Evolutionary conservation across 2,797 vertebrate genomes (phyloP).

Genomic region (Sebastiscus albofasciatus): DNA sequence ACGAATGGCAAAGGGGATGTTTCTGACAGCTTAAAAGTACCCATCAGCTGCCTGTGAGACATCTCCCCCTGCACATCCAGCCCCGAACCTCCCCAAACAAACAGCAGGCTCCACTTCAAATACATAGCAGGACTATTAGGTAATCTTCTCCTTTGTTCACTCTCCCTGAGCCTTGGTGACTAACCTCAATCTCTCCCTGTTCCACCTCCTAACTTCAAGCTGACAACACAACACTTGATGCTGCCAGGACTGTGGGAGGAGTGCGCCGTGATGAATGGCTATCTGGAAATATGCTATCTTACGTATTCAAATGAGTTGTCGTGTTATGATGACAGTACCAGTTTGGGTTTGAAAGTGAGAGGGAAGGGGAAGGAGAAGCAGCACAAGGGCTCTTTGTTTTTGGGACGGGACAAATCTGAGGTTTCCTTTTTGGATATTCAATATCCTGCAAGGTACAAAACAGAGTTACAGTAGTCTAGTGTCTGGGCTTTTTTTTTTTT

Average conservation of each 20-base stretch:
- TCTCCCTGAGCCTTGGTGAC: conserved; percentile 76
- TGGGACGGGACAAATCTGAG: conserved; percentile 77
- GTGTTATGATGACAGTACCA: conserved; percentile 52
- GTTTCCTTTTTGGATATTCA: conserved; percentile 83
- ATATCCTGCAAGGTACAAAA: conserved; percentile 80
- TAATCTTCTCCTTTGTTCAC: conserved; percentile 87
- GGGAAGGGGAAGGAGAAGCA: conserved; percentile 24
- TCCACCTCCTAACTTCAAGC: conserved; percentile 61
- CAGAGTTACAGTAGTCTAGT: conserved; percentile 77
- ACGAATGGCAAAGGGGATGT: conserved; percentile 63
- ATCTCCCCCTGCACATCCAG: conserved; percentile 85
- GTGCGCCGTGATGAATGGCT: conserved; percentile 46
- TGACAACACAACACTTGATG: conserved; percentile 61
- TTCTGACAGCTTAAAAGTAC: conserved; percentile 85
- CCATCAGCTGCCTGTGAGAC: conserved; percentile 80
- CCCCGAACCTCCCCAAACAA: conserved; percentile 86
- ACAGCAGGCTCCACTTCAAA: conserved; percentile 89
- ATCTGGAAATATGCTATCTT: conserved; percentile 38
- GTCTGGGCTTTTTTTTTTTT: conserved; percentile 51
- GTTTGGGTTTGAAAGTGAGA: conserved; percentile 36
- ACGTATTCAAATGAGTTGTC: conserved; percentile 31
- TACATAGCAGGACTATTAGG: conserved; percentile 90
- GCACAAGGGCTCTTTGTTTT: conserved; percentile 80
- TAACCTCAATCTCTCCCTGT: conserved; percentile 73
- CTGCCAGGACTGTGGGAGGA: conserved; percentile 42